Base-by-base conservation (phyloP, 1,140 invertebrate genomes). In the Charaxes varanes region DNA sequence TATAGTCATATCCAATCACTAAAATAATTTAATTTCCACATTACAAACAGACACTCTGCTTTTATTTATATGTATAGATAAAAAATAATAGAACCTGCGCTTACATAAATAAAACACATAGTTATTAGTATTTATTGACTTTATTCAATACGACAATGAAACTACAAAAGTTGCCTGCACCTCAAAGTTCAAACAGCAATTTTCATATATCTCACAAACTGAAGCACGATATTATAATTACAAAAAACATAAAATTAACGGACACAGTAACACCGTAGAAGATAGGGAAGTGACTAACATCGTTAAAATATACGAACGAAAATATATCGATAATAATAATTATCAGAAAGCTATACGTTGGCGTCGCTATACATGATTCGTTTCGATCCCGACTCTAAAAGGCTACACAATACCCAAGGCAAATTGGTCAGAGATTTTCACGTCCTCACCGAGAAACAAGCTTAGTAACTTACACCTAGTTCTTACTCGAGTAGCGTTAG, bases 111-210 rank as follows among this genome's bases (percentile, higher is more conserved):
- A 52, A 47, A 53, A 26, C 8, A 28, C 14, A 31, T 31, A 35
- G 55, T 60, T 65, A 65, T 70, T 77, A 70, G 59, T 79, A 77
- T 76, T 78, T 70, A 79, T n/a, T 78, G 73, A 80, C 67, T 80
- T 82, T 82, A 78, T 77, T 79, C 65, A 78, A 78, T 82, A 82
- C 76, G 78, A 82, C 78, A 82, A 82, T 82, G 78, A 82, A 82
- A 80, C 78, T 82, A 82, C 78, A 80, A 82, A 82, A 80, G 64
- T 82, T 79, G 77, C 70, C 72, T 78, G 72, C 72, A 74, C 63
- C 78, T 73, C 69, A 70, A 82, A 73, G 67, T 80, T 73, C 69
- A 70, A 82, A 73, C 68, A 82, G 72, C 72, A 77, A 66, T 72
- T n/a, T 69, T 62, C 61, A 65, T 68, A 76, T 74, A 77, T 59